Evolutionary conservation across 2,888 invertebrate species (phyloP).

Genomic region (Sylvicola cinctus): DNA sequence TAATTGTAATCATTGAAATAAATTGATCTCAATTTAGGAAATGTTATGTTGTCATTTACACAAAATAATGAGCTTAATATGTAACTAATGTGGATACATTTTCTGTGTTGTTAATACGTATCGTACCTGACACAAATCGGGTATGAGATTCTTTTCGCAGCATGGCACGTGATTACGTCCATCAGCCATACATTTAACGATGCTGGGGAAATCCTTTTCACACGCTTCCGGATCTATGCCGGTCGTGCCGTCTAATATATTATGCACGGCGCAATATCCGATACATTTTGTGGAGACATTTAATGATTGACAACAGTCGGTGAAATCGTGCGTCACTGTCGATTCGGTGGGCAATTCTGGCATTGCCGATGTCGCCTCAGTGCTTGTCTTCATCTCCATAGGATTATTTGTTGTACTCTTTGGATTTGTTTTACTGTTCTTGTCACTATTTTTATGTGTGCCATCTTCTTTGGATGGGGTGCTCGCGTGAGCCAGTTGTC

Average conservation of each 20-base stretch:
- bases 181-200: constrained; percentile 61
- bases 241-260: constrained; percentile 50
- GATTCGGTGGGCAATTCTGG: neutral
- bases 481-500: too few species aligned
- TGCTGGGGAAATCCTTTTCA: constrained; percentile 58
- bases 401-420: too few species aligned
- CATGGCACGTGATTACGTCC: constrained; percentile 72
- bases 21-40: neutral
- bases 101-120: too few species aligned
- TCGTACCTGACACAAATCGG: constrained; percentile 54
- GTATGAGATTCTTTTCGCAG: constrained; percentile 59
- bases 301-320: constrained; percentile 49
- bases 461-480: too few species aligned
- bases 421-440: too few species aligned
- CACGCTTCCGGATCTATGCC: constrained; percentile 65
- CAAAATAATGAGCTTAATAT: neutral
- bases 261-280: constrained; percentile 67
- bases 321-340: constrained; percentile 43
- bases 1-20: neutral
- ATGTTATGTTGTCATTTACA: neutral
- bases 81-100: too few species aligned
- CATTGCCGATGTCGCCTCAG: too few species aligned
- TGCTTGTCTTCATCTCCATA: too few species aligned
- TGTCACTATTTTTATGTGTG: too few species aligned
- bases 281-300: constrained; percentile 53